A percentile compares a stretch with the other conserved stretches of the same genome.
Conservation (phyloP, 2,888 invertebrate species). For the Leptinotarsa tumamoca region DNA sequence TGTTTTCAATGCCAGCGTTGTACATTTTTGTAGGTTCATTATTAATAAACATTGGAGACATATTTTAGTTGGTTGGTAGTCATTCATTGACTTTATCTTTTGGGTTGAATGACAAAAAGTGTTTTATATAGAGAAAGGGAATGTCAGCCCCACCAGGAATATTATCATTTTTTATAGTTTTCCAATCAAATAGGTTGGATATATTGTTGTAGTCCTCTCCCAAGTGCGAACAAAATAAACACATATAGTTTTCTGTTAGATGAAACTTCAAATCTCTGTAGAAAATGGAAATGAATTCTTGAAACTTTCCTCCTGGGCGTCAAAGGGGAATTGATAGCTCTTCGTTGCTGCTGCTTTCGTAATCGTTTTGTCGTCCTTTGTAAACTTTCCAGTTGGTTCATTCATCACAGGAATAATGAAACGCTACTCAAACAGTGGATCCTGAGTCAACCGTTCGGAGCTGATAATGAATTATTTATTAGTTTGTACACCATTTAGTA, state of each 20-base stretch:
- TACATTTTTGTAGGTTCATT: too few relatives aligned
- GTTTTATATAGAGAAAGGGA: too few relatives aligned
- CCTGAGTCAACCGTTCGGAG: slow-evolving; percentile 14
- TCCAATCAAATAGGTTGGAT: too few relatives aligned
- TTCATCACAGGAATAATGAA: slow-evolving; percentile 13
- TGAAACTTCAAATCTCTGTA: not conserved
- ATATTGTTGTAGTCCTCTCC: too few relatives aligned
- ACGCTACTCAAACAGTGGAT: not conserved
- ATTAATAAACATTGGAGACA: too few relatives aligned
- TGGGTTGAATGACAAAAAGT: too few relatives aligned
- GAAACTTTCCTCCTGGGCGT: not conserved
- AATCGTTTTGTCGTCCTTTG: slow-evolving; percentile 17
- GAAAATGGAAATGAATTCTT: not conserved
- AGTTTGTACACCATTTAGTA: slow-evolving; percentile 5
- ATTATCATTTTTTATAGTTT: too few relatives aligned
- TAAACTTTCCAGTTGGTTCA: slow-evolving; percentile 10
- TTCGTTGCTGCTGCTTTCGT: slow-evolving; percentile 3
- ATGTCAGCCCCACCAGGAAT: too few relatives aligned
- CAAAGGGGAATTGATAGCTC: not conserved
- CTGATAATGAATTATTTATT: slow-evolving; percentile 18
- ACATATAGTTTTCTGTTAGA: not conserved
- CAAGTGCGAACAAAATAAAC: not conserved
- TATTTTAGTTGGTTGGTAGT: too few relatives aligned
- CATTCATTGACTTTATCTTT: too few relatives aligned
- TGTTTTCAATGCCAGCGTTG: too few relatives aligned